Conservation (phyloP, 2,797 vertebrate species). For the Microchirus variegatus region DNA sequence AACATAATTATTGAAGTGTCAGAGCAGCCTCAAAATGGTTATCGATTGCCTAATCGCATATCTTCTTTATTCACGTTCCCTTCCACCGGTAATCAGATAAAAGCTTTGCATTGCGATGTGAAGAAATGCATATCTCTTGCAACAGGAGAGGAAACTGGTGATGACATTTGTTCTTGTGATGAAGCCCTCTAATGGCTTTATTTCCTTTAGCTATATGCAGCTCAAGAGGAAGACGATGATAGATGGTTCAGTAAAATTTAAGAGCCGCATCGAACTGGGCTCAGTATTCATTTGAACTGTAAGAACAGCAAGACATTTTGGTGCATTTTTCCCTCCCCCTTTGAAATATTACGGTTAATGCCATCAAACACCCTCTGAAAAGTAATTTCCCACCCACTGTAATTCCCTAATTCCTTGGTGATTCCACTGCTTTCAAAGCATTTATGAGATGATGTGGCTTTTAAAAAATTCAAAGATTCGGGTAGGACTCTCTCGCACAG, state of each 20-base stretch:
- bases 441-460: constrained; percentile 36
- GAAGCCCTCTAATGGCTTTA: constrained; percentile 43
- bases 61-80: constrained; percentile 52
- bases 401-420: constrained; percentile 29
- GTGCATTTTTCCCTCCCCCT: constrained; percentile 29
- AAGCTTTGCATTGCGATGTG: constrained; percentile 31
- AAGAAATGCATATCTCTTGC: constrained; percentile 25
- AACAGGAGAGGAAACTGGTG: constrained; percentile 38
- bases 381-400: constrained; percentile 38
- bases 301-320: constrained; percentile 28
- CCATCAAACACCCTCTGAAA: constrained; percentile 33
- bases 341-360: constrained; percentile 50
- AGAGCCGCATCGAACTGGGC: constrained; percentile 35
- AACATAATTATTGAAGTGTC: constrained; percentile 44
- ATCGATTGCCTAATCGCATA: constrained; percentile 46
- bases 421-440: constrained; percentile 32
- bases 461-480: constrained; percentile 42
- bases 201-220: constrained; percentile 43
- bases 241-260: constrained; percentile 48
- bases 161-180: constrained; percentile 47
- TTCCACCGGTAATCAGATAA: constrained; percentile 34
- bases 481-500: constrained; percentile 4
- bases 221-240: constrained; percentile 35
- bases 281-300: constrained; percentile 36
- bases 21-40: constrained; percentile 33